Conservation (phyloP, 2,113 vertebrate species). For the Puffinus mauretanicus region DNA sequence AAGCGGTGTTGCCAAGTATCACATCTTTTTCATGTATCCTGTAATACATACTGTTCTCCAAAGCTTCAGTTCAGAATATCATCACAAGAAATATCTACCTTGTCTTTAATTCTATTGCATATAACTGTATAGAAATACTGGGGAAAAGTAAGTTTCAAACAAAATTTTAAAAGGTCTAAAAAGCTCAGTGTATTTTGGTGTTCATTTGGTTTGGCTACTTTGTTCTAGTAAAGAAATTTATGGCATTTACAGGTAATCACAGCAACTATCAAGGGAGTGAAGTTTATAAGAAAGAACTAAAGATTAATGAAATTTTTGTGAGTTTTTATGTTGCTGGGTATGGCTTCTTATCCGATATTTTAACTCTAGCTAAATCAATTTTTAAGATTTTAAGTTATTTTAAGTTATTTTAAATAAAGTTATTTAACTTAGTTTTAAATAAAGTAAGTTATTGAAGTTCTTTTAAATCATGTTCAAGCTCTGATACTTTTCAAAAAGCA, state of each 20-base stretch:
- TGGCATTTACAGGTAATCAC: background rate
- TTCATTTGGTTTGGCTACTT: background rate
- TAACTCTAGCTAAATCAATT: background rate
- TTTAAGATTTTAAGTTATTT: background rate
- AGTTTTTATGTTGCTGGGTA: background rate
- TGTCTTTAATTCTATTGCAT: background rate
- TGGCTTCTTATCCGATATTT: background rate
- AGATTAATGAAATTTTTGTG: background rate
- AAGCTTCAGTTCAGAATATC: background rate
- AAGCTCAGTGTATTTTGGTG: background rate
- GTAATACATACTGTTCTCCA: background rate
- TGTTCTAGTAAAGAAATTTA: background rate
- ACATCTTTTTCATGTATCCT: background rate
- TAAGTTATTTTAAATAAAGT: background rate
- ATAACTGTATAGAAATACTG: background rate
- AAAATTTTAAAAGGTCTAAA: background rate
- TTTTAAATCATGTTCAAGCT: background rate
- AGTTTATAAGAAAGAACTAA: background rate
- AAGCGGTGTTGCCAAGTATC: background rate
- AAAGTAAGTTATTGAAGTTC: background rate
- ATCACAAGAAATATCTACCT: background rate
- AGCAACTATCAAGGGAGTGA: background rate
- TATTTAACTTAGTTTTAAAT: background rate
- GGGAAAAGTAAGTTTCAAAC: background rate
- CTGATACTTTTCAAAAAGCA: background rate